Base-by-base conservation (phyloP, 2,113 vertebrate species). In the Chaetops frenatus region DNA sequence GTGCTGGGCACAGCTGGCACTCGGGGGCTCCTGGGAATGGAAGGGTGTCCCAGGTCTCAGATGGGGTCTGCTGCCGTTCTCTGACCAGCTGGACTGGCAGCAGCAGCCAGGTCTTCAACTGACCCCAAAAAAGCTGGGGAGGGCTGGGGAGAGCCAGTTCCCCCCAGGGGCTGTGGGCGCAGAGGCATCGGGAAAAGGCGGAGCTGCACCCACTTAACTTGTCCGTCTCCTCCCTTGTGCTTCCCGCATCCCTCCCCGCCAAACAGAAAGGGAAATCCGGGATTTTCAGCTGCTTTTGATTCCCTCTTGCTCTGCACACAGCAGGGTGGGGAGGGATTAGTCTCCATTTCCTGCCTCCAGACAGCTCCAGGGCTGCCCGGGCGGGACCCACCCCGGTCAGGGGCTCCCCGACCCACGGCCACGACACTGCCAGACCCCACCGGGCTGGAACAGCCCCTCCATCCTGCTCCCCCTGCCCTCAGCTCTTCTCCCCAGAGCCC, bases 251-350 rank as follows among this genome's bases (percentile, higher is more conserved):
- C 57, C 45, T 84, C 18, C 3, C 38, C 0, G 1, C 72, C 70
- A 85, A 85, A 79, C 1, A 48, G 36, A 89, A 95, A 79, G 84
- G 89, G 91, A 96, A 95, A 95, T 94, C 89, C 35, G 33, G 69
- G 81, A 87, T 94, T 95, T 94, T 92, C 91, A 76, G 84, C 54
- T 70, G 86, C 88, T 95, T 92, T 92, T 86, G 60, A 91, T 71
- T 94, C 83, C 57, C 50, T 69, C 67, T 77, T 4, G 35, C 82
- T 94, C 78, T 2, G 3, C 53, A 69, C 91, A 9, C 89, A 91
- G 86, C 77, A 10, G 56, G 77, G 78, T 0, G 56, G 81, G 91
- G 73, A 94, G 81, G 95, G 81, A 91, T 94, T 69, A 79, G 10
- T 44, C 84, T 95, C 78, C 15, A 10, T 76, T 91, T 95, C 81